Evolutionary conservation across 2,797 vertebrate species (phyloP).

Genomic region (Malurus leucopterus): DNA sequence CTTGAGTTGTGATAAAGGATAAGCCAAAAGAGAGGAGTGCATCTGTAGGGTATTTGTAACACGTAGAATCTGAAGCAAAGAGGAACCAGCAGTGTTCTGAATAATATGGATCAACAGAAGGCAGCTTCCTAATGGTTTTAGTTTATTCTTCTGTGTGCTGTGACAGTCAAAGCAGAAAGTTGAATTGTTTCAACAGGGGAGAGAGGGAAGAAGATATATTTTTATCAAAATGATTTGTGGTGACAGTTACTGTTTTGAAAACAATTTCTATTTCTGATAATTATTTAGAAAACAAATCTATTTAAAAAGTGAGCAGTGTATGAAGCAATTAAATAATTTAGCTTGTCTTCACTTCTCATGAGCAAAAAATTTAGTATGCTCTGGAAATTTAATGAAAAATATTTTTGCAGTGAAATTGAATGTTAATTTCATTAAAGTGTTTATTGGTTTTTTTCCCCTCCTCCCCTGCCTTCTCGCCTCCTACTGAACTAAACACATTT

Average conservation of each 20-base stretch:
- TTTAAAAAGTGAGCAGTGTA: not conserved
- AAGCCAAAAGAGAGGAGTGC: not conserved
- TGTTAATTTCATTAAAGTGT: not conserved
- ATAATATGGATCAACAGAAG: not conserved
- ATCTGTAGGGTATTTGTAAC: not conserved
- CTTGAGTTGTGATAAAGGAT: not conserved
- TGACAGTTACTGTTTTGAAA: not conserved
- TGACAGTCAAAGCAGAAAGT: not conserved
- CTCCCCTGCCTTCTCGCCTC: fast-evolving
- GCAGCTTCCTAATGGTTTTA: not conserved
- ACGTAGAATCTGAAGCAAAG: not conserved
- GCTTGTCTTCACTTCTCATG: not conserved
- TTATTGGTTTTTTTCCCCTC: too few species aligned
- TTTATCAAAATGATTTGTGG: not conserved
- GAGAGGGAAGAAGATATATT: not conserved
- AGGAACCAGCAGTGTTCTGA: not conserved
- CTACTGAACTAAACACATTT: not conserved
- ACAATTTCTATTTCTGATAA: not conserved
- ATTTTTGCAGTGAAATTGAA: not conserved
- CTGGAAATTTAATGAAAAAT: not conserved
- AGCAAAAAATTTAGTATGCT: not conserved
- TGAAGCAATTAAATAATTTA: not conserved
- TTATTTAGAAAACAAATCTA: not conserved
- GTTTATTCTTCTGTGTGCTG: not conserved
- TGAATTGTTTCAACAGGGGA: not conserved